Evolutionary conservation across 2,888 invertebrate genomes (phyloP).

Genomic region (Drosophila picticornis): DNA sequence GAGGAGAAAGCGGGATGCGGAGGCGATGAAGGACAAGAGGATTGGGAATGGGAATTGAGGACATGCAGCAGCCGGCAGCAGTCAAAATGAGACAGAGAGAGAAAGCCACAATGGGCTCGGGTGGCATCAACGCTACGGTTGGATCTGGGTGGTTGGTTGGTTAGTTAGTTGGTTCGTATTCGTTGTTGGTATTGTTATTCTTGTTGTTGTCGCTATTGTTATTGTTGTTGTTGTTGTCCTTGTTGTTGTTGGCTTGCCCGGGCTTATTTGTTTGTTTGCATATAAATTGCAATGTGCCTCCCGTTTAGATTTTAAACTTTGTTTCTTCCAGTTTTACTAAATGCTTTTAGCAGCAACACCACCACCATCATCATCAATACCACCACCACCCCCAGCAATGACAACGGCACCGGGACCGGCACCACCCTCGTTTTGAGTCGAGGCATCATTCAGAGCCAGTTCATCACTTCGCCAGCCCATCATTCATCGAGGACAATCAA

Average conservation of each 20-base stretch:
- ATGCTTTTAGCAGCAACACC: slow-evolving; percentile 54
- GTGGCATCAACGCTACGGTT: slow-evolving; percentile 2
- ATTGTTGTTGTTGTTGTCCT: slow-evolving; percentile 12
- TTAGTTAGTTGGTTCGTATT: slow-evolving; percentile 17
- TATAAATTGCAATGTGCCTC: slow-evolving; percentile 76
- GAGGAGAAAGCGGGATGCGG: not conserved
- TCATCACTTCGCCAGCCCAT: slow-evolving; percentile 37
- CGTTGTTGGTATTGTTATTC: slow-evolving; percentile 7
- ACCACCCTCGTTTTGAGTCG: slow-evolving; percentile 20
- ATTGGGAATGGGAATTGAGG: slow-evolving; percentile 45
- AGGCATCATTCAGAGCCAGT: slow-evolving; percentile 23
- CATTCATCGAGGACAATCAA: slow-evolving; percentile 74
- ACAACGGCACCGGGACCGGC: not conserved
- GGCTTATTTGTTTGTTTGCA: slow-evolving; percentile 78
- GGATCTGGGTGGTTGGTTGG: slow-evolving; percentile 31
- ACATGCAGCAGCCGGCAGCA: slow-evolving; percentile 66
- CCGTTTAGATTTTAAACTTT: slow-evolving; percentile 60
- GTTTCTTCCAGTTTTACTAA: slow-evolving; percentile 59
- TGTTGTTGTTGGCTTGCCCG: slow-evolving; percentile 45
- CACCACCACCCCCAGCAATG: slow-evolving; percentile 6
- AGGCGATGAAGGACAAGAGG: slow-evolving; percentile 3
- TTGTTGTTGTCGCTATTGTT: not conserved
- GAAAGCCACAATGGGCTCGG: slow-evolving; percentile 15
- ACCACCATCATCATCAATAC: not conserved
- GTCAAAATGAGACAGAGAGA: slow-evolving; percentile 35